Evolutionary conservation across 2,113 vertebrate species (phyloP).

Genomic region (Chloropsis cyanopogon): DNA sequence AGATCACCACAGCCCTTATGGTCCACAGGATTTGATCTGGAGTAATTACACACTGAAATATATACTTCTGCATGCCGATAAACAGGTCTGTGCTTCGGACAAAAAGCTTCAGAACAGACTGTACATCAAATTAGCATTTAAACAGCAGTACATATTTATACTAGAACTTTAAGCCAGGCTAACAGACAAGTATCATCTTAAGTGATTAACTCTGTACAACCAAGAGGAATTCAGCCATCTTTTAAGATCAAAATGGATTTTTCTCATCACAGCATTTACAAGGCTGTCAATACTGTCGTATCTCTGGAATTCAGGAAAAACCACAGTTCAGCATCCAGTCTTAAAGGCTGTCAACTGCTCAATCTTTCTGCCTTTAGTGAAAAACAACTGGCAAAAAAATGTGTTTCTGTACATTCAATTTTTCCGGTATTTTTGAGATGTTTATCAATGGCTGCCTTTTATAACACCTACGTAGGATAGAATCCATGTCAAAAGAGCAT

Average conservation of each 20-base stretch:
- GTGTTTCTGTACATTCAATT: background rate
- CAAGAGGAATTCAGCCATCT: background rate
- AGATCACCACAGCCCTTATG: background rate
- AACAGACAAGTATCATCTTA: background rate
- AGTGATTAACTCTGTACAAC: accelerated
- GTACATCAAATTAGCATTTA: background rate
- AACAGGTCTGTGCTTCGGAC: background rate
- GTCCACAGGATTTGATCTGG: background rate
- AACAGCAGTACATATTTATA: background rate
- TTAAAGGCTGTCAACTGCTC: background rate
- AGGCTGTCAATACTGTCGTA: background rate
- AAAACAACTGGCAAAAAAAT: background rate
- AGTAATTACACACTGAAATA: background rate
- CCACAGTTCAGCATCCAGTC: background rate
- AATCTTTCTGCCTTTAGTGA: background rate
- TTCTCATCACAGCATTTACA: background rate
- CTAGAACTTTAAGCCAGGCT: background rate
- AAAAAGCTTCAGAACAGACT: background rate
- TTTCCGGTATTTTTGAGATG: background rate
- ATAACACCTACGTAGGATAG: accelerated
- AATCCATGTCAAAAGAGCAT: background rate
- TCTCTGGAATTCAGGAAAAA: background rate
- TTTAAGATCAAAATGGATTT: background rate
- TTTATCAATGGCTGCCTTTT: background rate
- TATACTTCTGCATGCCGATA: background rate